These are phyloP conservation scores for Pomatostomus ruficeps DNA, from an alignment of 2,113 vertebrate species.

Conservation along the genomic window DNA sequence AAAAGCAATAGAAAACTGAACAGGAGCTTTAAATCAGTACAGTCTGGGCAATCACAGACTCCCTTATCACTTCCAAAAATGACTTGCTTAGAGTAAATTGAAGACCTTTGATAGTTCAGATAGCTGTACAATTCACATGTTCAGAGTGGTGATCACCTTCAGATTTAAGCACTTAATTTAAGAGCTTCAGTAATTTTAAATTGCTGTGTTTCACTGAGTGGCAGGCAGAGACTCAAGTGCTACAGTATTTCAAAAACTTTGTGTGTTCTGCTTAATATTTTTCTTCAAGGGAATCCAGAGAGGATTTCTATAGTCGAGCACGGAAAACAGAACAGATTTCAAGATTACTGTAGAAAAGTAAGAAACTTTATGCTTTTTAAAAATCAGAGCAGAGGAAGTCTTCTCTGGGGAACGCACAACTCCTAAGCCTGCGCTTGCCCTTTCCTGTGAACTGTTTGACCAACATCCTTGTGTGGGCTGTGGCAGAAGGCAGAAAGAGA, in stretches of 20 bases:
- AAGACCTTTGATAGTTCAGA: conserved; percentile 61
- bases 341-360: conserved; percentile 53
- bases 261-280: conserved; percentile 50
- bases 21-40: conserved; percentile 64
- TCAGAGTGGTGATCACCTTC: conserved; percentile 73
- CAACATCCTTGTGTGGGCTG: neutral
- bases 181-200: conserved; percentile 78
- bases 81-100: conserved; percentile 73
- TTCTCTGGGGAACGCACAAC: neutral
- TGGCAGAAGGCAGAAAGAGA: neutral
- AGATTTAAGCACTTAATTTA: conserved; percentile 74
- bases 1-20: conserved; percentile 47
- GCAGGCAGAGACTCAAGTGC: conserved; percentile 56
- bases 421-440: neutral
- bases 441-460: conserved; percentile 8
- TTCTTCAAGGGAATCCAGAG: conserved; percentile 4
- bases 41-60: conserved; percentile 64
- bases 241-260: conserved; percentile 64
- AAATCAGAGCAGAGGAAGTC: neutral
- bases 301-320: conserved; percentile 17
- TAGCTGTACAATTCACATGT: conserved; percentile 61
- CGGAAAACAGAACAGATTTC: conserved; percentile 57
- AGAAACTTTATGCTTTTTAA: neutral
- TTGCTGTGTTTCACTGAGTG: conserved; percentile 64
- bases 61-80: conserved; percentile 69